Base-by-base conservation (phyloP, 2,888 invertebrate genomes). In the Trachelus tabidus region DNA sequence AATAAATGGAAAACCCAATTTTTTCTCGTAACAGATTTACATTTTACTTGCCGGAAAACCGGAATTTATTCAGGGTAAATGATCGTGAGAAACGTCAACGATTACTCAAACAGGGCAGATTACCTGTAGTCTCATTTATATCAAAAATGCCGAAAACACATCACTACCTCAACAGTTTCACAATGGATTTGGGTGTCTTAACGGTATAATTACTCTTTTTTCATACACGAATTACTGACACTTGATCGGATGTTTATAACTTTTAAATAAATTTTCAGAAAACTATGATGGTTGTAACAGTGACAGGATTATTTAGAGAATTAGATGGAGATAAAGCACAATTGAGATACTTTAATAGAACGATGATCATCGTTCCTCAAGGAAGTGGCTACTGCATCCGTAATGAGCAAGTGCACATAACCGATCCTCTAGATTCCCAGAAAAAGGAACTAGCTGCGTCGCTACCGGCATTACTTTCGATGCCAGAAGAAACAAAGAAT, bases 301-400 rank as follows among this genome's bases (percentile, higher is more conserved):
- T 98, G 83, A 95, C 95, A 79, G 98, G 98, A 30, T 93, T 98
- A 15, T 97, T 95, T 90, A 95, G 95, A 90, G 98, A 98, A 92
- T 92, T 93, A 34, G 90, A 90, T 33, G 93, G 92, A 80, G 93
- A 92, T 81, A 92, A 92, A 15, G 92, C 91, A 12, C 91, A 91
- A 1, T 86, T 94, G 73, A 93, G 96, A 6, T 94, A 94, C 74
- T 96, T 96, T 92, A 94, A 94, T 85, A 93, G 96, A 77, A 94
- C 95, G 0, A 94, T 96, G 84, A 93, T 96, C 34, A 94, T 97
- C 82, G 95, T 96, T 79, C 96, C 96, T 15, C 94, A 94, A 81
- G 94, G 94, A 31, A 93, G 94, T 12, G 96, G 97, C 3, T 96
- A 96, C 92, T 95, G 96, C 87, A 96, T 98, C 86, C 94, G 95